A percentile compares a stretch with the other conserved stretches of the same genome.
Conservation (phyloP, 2,797 vertebrate species). For the Tapera naevia region DNA sequence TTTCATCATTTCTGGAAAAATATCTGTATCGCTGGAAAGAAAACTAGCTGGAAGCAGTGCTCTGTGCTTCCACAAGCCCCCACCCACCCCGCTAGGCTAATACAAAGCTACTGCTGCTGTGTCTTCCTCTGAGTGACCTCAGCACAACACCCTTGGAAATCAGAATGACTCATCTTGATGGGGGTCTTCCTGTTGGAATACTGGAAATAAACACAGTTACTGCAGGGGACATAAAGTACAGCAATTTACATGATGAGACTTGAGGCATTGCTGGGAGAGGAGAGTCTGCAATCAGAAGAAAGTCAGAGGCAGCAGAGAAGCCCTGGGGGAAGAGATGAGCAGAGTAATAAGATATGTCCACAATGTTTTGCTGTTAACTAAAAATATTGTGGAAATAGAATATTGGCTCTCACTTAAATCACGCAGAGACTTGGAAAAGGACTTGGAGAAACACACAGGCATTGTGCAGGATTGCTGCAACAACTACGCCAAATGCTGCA, state of each 20-base stretch:
- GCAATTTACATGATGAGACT: conserved; percentile 58
- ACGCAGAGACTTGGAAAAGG: neutral
- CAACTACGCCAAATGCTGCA: neutral
- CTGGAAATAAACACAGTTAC: conserved; percentile 67
- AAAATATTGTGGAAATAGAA: conserved; percentile 65
- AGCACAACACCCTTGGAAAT: conserved; percentile 39
- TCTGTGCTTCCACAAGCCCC: neutral
- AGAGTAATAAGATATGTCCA: conserved; percentile 60
- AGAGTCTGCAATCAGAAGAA: conserved; percentile 62
- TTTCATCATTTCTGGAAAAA: conserved; percentile 30
- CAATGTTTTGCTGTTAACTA: conserved; percentile 52
- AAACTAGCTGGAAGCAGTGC: conserved; percentile 22
- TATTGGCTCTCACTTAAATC: conserved; percentile 54
- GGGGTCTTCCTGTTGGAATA: conserved; percentile 66
- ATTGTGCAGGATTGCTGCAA: neutral
- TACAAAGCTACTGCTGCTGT: conserved; percentile 20
- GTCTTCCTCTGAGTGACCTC: conserved; percentile 49
- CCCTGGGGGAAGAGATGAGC: conserved; percentile 20
- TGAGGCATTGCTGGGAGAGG: neutral
- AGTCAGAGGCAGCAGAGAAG: conserved; percentile 56
- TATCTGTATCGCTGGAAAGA: conserved; percentile 2
- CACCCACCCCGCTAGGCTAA: neutral
- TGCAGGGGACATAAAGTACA: conserved; percentile 52
- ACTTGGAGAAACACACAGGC: neutral
- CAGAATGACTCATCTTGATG: conserved; percentile 66